A percentile compares a stretch with the other conserved stretches of the same genome.
Conservation (phyloP, 2,113 vertebrate species). For the Petromus typicus region DNA sequence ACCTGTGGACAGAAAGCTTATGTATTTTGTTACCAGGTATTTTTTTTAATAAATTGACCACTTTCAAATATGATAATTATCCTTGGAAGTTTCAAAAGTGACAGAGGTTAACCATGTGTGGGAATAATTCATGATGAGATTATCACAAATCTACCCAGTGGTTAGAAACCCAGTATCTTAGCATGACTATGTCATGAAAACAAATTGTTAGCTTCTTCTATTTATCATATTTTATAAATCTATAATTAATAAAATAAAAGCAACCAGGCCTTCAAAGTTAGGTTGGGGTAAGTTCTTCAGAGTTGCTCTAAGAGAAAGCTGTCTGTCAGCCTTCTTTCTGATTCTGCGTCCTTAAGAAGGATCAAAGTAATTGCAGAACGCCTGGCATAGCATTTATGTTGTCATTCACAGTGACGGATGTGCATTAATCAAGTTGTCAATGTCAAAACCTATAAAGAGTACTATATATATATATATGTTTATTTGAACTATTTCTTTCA, state of each 20-base stretch:
- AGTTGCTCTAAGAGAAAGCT: constrained; percentile 70
- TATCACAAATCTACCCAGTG: background rate
- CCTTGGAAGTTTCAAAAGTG: background rate
- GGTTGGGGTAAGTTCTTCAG: constrained; percentile 34
- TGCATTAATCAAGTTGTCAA: constrained; percentile 80
- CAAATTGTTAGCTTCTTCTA: background rate
- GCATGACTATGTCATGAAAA: background rate
- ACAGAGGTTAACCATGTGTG: background rate
- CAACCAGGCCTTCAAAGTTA: constrained; percentile 43
- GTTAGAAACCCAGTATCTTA: rapidly evolving
- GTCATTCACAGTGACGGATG: constrained; percentile 81
- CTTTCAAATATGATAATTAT: background rate
- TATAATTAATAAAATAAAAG: constrained; percentile 57
- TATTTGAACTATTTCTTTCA: constrained; percentile 78
- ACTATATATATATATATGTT: constrained; percentile 76
- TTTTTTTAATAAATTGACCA: background rate
- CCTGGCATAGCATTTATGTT: constrained; percentile 78
- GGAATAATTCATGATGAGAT: background rate
- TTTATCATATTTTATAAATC: background rate
- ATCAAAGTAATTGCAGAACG: constrained; percentile 82
- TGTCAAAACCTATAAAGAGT: constrained; percentile 64
- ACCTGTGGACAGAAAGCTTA: background rate
- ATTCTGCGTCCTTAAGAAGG: constrained; percentile 80
- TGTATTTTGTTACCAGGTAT: background rate
- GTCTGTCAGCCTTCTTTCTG: constrained; percentile 76